Conservation (phyloP, 2,888 invertebrate species). For the Pheosia tremula region DNA sequence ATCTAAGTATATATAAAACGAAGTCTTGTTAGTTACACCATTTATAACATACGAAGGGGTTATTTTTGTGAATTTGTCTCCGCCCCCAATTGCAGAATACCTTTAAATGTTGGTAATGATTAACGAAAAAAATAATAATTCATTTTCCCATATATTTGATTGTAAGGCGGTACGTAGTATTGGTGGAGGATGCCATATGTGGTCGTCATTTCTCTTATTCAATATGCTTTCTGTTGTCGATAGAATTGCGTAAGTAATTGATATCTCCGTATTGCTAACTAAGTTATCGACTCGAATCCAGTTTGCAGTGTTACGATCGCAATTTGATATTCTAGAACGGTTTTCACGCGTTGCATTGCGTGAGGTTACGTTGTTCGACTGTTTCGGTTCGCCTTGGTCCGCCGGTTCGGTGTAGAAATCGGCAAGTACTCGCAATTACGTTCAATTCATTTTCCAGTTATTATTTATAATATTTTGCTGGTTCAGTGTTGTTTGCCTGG, state of each 20-base stretch:
- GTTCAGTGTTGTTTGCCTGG: conserved; percentile 9
- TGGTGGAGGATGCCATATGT: no score
- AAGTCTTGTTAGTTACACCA: no score
- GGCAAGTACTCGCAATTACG: conserved; percentile 41
- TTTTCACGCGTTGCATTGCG: conserved; percentile 31
- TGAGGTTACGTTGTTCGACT: conserved; percentile 30
- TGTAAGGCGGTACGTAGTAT: no score
- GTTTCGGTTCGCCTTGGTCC: conserved; percentile 34
- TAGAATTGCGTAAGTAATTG: background rate
- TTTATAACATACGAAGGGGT: no score
- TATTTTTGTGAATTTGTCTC: no score
- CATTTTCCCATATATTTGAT: no score
- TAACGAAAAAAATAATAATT: no score
- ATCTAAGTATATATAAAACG: no score
- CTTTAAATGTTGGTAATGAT: no score
- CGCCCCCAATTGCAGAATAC: no score
- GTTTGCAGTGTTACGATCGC: background rate
- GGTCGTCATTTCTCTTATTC: background rate
- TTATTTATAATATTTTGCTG: conserved; percentile 23
- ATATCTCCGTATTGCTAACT: conserved; percentile 1
- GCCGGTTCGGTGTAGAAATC: conserved; percentile 44
- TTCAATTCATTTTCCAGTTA: conserved; percentile 37
- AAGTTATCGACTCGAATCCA: background rate
- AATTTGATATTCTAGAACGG: conserved; percentile 7
- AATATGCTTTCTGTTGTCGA: background rate